phyloP scores from a whole-genome alignment of 2,797 vertebrate genomes.

The Leptoclinus maculatus region DNA sequence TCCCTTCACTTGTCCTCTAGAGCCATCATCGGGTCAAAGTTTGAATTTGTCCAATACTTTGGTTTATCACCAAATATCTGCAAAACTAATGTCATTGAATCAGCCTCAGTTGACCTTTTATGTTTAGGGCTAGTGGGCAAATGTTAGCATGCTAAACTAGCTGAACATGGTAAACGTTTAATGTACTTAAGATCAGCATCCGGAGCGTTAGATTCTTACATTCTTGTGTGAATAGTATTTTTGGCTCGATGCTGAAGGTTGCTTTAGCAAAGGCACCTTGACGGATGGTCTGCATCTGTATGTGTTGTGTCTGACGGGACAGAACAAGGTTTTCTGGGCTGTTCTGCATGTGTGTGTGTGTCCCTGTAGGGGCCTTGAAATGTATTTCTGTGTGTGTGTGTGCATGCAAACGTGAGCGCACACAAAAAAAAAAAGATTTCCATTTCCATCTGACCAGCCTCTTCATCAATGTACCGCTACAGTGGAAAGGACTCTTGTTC shows the following conservation, averaged over 20 bases:
- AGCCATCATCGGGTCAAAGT: no score
- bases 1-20: no score
- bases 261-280: constrained; percentile 32
- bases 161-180: no score
- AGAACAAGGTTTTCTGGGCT: constrained; percentile 16
- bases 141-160: not conserved
- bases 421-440: constrained; percentile 43
- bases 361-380: not conserved
- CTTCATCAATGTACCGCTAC: constrained; percentile 74
- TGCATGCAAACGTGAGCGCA: constrained; percentile 1
- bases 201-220: not conserved
- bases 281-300: constrained; percentile 30
- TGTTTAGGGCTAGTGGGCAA: not conserved
- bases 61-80: no score
- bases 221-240: not conserved
- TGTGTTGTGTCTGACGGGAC: constrained; percentile 25
- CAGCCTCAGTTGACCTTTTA: not conserved
- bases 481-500: constrained; percentile 47
- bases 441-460: constrained; percentile 65
- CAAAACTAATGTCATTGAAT: no score
- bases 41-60: no score
- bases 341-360: not conserved
- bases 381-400: not conserved
- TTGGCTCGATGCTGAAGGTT: not conserved
- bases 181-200: not conserved